phyloP scores from a whole-genome alignment of 2,888 invertebrate genomes.

The Orthonychiurus folsomi region DNA sequence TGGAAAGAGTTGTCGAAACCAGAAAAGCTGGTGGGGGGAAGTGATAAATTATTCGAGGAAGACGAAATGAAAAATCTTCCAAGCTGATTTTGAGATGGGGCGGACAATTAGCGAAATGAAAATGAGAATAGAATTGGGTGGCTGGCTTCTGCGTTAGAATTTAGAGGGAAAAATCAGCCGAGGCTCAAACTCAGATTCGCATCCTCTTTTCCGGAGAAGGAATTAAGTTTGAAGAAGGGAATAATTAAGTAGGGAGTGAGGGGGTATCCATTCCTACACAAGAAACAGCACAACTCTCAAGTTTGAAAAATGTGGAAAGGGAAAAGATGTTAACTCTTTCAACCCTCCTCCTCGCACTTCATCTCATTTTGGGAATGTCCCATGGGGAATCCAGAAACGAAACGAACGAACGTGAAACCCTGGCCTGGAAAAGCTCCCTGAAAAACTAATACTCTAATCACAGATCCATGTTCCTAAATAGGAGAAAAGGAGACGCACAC shows the following conservation, averaged over 20 bases:
- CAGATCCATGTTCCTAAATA: no score
- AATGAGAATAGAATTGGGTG: neutral
- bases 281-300: no score
- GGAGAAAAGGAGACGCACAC: no score
- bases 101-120: neutral
- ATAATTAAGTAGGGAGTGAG: conserved; percentile 1
- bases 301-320: neutral
- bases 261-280: no score
- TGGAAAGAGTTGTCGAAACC: neutral
- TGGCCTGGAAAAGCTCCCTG: neutral
- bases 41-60: neutral
- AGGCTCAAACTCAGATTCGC: no score
- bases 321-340: neutral
- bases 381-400: neutral
- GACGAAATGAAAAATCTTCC: neutral
- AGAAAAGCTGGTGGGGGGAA: no score
- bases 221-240: neutral
- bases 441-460: neutral
- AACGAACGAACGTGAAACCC: neutral
- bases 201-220: neutral
- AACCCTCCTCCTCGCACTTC: neutral
- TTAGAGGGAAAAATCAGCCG: no score
- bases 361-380: neutral
- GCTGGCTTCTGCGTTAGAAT: no score
- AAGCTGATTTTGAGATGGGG: neutral